These are phyloP conservation scores for Otus sunia DNA, from an alignment of 2,113 vertebrate species.

Conservation along the genomic window DNA sequence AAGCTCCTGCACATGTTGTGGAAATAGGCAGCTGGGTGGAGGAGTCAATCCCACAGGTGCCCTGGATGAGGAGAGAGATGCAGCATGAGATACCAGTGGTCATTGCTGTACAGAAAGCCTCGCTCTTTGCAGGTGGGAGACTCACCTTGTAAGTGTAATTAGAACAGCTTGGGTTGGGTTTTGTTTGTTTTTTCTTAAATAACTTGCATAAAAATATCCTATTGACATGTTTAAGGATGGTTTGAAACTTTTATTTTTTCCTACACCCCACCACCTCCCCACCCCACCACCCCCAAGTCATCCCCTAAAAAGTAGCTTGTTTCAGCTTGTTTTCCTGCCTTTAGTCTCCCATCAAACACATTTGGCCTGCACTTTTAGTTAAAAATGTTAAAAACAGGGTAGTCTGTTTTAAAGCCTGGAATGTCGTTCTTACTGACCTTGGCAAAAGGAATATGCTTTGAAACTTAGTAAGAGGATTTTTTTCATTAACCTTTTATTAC, in stretches of 20 bases:
- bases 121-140: accelerated
- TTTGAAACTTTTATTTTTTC: not conserved
- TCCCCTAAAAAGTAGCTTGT: not conserved
- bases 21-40: not conserved
- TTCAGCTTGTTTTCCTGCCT: not conserved
- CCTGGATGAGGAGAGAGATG: not conserved
- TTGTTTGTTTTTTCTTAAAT: not conserved
- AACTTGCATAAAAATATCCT: not conserved
- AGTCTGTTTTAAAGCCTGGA: not conserved
- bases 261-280: too few species aligned
- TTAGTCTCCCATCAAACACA: not conserved
- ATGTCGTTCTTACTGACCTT: not conserved
- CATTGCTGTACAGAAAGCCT: not conserved
- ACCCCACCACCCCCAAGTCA: not conserved
- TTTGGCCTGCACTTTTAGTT: not conserved
- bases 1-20: not conserved
- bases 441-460: not conserved
- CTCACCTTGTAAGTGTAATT: not conserved
- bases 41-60: not conserved
- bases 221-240: not conserved
- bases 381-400: not conserved
- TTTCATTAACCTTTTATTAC: not conserved
- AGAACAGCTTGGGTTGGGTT: not conserved
- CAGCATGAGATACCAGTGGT: not conserved
- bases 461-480: not conserved